Evolutionary conservation across 2,888 invertebrate genomes (phyloP), one percentile per base, ranked within the genome.

Genomic region (Poecilobothrus nobilitatus): DNA sequence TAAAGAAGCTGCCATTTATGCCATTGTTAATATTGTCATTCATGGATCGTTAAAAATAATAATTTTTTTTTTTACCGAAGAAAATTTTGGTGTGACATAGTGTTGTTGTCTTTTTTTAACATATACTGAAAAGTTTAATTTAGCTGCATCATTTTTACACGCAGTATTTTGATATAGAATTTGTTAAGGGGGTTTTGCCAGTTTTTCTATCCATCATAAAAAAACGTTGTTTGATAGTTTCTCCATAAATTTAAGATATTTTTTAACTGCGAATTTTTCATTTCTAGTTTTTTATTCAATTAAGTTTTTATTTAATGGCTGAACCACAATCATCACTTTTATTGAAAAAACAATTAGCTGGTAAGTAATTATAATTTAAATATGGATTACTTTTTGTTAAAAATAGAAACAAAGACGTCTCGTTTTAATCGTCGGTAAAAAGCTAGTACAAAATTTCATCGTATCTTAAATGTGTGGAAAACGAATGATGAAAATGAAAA

Each of bases 271-370:
- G 53, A 53, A 53, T 53, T 53, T 53, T 53, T 53, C 53, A 53
- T 53, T 53, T 53, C 53, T 53, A 53, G 53, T 53, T 53, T 18
- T 37, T 53, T 53, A 53, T 53, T 53, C 53, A 53, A 53, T 53
- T 53, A 53, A 53, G 53, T 53, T 53, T 53, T 63, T 15, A 65
- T 91, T 90, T 90, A 75, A 94, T 94, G 94, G 92, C 93, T 89
- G 93, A 94, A 88, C 90, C 89, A 89, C 94, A 94, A 90, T 94
- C 94, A 85, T 91, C 94, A 84, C 90, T 95, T 85, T 87, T 95
- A 86, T 88, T 95, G 85, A 90, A 92, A 86, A 95, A 95, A 89
- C 95, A 95, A 87, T 87, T 95, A 86, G 93, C 94, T 89, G 95
- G 95, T 94, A 88, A 85, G 86, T 85, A 21, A 67, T 63, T 66